Evolutionary conservation across 2,797 vertebrate genomes (phyloP), one percentile per base, ranked within the genome.

Genomic region (Schizothorax lantsangensis): DNA sequence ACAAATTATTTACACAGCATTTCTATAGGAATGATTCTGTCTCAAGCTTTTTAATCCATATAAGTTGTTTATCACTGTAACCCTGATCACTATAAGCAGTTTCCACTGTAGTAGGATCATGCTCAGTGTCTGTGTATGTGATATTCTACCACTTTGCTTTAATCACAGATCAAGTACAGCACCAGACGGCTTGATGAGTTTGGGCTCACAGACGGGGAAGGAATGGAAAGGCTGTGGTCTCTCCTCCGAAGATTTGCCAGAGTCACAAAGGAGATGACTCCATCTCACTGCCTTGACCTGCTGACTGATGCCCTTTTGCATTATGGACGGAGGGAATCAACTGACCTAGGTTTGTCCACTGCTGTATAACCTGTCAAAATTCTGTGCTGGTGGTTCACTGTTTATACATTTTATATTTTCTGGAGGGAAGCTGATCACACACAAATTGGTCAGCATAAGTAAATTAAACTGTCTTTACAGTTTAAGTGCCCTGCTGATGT

Each of bases 231-330:
- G 43, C 57, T 84, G 38, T 77, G 71, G 72, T 84, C 82, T 36
- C 75, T 38, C 49, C 54, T 84, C 43, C 3, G 21, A 40, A 49
- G 82, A 30, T 84, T 84, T 74, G 69, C 68, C 23, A 73, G 68
- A 74, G 69, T 74, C 45, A 83, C 81, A 40, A 83, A 83, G 23
- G 69, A 83, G 19, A 83, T 78, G 73, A 84, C 83, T 38, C 73
- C 73, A 64, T 84, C 83, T 64, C 83, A 78, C 43, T 30, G 83
- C 17, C 5, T 78, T 3, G 83, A 84, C n/a, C 73, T 84, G 23
- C 11, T 78, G 33, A 84, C 73, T 40, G 30, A 30, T 30, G 30
- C 30, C 30, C 30, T 30, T 30, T 30, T 30, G 30, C 30, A 30
- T 30, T 30, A 33, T 66, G 54, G 72, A 33, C 17, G 73, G 83